These are phyloP conservation scores for Actinernus sp. DNA, from an alignment of 92 coral and sea anemone species.

Conservation along the genomic window DNA sequence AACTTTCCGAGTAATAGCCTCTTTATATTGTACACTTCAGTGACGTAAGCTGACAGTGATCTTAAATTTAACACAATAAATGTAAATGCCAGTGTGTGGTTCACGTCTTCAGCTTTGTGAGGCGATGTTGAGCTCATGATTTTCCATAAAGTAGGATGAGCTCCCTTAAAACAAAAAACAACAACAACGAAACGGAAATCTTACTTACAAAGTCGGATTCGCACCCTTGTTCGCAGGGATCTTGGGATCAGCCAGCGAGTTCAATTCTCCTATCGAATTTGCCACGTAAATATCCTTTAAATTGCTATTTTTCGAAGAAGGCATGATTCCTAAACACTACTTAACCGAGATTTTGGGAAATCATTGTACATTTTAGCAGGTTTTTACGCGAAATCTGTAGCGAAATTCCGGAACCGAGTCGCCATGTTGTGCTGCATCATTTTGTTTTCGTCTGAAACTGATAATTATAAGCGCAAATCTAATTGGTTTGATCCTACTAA, in stretches of 20 bases:
- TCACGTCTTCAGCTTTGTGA: too few species aligned
- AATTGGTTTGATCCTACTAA: not conserved
- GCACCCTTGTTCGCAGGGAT: constrained; percentile 40
- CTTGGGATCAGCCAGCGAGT: constrained; percentile 62
- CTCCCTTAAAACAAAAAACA: too few species aligned
- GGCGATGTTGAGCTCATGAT: too few species aligned
- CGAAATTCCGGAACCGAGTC: constrained; percentile 35
- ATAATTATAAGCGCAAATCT: not conserved
- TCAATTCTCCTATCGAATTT: constrained; percentile 67
- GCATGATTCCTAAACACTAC: constrained; percentile 41
- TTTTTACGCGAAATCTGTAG: too few species aligned
- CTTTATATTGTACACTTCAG: too few species aligned
- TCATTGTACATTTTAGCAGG: not conserved
- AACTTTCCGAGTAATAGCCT: too few species aligned
- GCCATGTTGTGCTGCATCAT: constrained; percentile 80
- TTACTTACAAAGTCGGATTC: constrained; percentile 74
- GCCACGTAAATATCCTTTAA: constrained; percentile 78
- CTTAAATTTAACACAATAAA: too few species aligned
- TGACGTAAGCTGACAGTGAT: too few species aligned
- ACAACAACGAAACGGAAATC: too few species aligned
- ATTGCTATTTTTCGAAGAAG: constrained; percentile 69
- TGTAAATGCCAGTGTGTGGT: too few species aligned
- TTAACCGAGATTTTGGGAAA: not conserved
- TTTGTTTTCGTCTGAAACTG: not conserved
- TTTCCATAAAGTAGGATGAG: too few species aligned